Conservation (phyloP, 2,797 vertebrate species). For the Lacerta bilineata region DNA sequence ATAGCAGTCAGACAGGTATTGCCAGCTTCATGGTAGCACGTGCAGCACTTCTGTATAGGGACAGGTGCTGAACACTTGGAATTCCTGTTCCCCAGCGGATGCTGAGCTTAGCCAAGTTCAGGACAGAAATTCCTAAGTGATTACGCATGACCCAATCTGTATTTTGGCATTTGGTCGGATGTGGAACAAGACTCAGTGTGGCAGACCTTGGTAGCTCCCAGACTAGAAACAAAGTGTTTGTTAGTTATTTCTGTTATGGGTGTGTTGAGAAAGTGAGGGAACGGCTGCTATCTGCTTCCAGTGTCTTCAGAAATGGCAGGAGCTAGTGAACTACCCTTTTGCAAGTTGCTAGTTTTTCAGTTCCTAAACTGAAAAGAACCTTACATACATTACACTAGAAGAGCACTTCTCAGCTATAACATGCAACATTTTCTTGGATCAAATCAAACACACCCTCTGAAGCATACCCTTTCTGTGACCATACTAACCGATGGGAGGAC, state of each 20-base stretch:
- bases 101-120: background rate
- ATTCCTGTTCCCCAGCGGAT: background rate
- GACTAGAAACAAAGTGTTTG: background rate
- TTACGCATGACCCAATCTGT: background rate
- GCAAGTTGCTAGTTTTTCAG: background rate
- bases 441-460: background rate
- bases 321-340: background rate
- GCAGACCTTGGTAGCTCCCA: background rate
- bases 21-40: background rate
- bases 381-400: background rate
- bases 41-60: background rate
- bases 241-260: background rate
- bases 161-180: background rate
- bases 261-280: background rate
- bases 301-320: no score
- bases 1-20: slow-evolving; percentile 2
- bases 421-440: background rate
- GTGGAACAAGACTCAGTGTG: background rate
- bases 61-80: background rate
- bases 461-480: background rate
- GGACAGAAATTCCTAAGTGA: slow-evolving; percentile 9
- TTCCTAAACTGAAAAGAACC: background rate
- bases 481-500: background rate
- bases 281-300: background rate
- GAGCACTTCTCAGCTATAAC: background rate